Percentiles rank a stretch among this genome's conserved stretches.
These are phyloP conservation scores for Drosophila aldrichi DNA, from an alignment of 2,888 invertebrate species.

Conservation along the genomic window DNA sequence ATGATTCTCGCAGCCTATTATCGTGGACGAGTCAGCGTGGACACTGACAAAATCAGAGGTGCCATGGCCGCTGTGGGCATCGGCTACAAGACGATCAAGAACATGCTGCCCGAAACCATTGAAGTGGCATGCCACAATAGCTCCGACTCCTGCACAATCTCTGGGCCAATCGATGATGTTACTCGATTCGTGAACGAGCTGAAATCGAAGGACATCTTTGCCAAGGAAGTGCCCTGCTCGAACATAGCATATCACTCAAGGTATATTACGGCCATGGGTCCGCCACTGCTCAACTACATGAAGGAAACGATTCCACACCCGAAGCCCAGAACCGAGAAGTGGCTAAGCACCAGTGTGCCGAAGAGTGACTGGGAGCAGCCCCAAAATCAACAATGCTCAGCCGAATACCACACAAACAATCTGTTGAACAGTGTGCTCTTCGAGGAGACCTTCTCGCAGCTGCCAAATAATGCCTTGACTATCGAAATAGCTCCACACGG, in stretches of 20 bases:
- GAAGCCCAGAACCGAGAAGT: conserved; percentile 89
- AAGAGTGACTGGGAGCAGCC: conserved; percentile 89
- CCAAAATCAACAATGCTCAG: conserved; percentile 88
- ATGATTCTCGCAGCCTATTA: conserved; percentile 94
- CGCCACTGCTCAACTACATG: conserved; percentile 88
- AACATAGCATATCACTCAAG: conserved; percentile 96
- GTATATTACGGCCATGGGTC: conserved; percentile 90
- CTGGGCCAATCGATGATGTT: conserved; percentile 91
- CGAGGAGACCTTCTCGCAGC: conserved; percentile 88
- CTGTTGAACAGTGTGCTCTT: conserved; percentile 88
- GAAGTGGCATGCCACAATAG: conserved; percentile 96
- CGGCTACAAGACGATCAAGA: conserved; percentile 86
- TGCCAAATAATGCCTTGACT: conserved; percentile 88
- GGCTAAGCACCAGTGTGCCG: conserved; percentile 95
- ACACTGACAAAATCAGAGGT: conserved; percentile 89
- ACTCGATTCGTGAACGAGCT: conserved; percentile 89
- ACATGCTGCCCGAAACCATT: conserved; percentile 90
- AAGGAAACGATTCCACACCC: conserved; percentile 88
- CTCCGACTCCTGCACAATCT: conserved; percentile 94
- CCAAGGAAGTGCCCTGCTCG: conserved; percentile 93
- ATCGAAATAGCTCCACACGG: conserved; percentile 91
- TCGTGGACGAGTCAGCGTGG: conserved; percentile 91
- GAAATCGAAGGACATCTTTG: conserved; percentile 90
- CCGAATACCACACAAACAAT: conserved; percentile 96
- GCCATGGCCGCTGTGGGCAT: conserved; percentile 96